Evolutionary conservation across 2,113 vertebrate species (phyloP).

Genomic region (Saguinus imperator): DNA sequence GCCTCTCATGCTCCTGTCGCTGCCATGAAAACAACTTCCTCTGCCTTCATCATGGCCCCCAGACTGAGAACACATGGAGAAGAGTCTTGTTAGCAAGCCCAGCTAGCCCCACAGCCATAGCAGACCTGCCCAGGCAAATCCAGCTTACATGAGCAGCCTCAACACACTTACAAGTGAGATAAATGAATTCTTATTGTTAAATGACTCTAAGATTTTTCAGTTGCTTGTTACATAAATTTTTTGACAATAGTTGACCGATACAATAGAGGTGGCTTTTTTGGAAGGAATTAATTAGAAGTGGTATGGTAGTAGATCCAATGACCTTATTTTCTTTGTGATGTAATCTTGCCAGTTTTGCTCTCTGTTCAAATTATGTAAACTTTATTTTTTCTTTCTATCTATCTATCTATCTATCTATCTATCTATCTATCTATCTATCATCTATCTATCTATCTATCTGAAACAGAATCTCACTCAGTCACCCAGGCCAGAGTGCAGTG

Average conservation of each 20-base stretch:
- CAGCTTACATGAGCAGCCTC: neutral
- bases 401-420: too few species aligned
- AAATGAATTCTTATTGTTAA: neutral
- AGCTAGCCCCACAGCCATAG: neutral
- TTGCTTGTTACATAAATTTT: neutral
- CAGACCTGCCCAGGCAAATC: neutral
- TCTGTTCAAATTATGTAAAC: neutral
- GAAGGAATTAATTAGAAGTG: neutral
- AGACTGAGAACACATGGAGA: fast-evolving
- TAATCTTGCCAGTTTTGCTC: neutral
- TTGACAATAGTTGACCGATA: neutral
- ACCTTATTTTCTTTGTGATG: neutral
- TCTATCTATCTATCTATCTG: too few species aligned
- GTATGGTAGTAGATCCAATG: neutral
- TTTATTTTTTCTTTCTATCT: too few species aligned
- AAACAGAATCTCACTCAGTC: too few species aligned
- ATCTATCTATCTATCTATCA: too few species aligned
- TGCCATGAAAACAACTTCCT: neutral
- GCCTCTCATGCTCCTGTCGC: neutral
- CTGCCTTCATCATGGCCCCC: too few species aligned
- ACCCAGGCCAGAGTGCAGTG: too few species aligned
- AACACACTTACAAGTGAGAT: neutral
- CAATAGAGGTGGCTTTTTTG: neutral
- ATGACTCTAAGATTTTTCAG: neutral
- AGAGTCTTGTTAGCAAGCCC: fast-evolving